Conservation (phyloP, 2,113 vertebrate species). For the Porphyrio hochstetteri region DNA sequence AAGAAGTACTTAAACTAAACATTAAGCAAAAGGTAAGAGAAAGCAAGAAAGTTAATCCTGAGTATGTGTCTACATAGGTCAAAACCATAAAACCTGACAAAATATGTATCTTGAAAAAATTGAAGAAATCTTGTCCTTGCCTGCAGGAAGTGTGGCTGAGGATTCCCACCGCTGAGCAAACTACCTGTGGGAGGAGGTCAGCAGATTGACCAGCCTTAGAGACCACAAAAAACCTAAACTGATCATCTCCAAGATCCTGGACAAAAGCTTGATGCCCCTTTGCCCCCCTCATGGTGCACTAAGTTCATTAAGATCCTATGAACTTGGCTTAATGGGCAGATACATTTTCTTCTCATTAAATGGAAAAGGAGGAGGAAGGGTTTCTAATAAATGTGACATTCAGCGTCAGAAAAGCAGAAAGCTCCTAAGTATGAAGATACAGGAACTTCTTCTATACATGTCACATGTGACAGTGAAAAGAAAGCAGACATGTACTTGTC, state of each 20-base stretch:
- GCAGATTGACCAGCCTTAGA: neutral
- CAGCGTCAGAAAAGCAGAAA: neutral
- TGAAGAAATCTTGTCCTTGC: neutral
- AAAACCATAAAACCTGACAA: neutral
- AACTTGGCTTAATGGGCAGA: neutral
- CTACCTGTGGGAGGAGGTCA: neutral
- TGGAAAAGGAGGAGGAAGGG: neutral
- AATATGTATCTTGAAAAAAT: neutral
- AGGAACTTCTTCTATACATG: neutral
- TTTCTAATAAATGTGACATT: neutral
- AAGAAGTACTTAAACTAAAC: neutral
- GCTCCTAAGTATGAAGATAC: neutral
- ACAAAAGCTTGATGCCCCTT: neutral
- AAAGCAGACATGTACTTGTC: neutral
- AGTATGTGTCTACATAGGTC: neutral
- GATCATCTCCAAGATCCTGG: neutral
- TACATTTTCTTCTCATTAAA: neutral
- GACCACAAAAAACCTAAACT: neutral
- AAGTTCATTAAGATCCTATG: neutral
- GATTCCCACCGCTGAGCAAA: neutral
- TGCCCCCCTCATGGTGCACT: fast-evolving
- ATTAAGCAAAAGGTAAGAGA: neutral
- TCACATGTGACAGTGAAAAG: neutral
- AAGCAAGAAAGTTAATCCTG: neutral
- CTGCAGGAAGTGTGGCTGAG: neutral